These are phyloP conservation scores for Phytoseiulus persimilis DNA, from an alignment of 2,888 invertebrate species.

Conservation along the genomic window DNA sequence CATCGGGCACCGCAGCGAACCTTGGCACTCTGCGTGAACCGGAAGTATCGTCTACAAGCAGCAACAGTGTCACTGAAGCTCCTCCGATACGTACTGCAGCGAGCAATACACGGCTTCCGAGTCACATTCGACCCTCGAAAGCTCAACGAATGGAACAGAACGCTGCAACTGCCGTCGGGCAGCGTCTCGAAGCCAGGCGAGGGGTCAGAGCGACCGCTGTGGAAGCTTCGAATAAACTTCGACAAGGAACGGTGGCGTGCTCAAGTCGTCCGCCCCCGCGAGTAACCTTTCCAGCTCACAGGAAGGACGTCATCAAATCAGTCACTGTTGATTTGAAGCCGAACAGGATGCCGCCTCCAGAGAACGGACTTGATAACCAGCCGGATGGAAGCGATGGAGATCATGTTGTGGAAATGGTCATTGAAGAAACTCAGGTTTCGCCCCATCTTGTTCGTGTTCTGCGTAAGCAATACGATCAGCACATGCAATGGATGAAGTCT, in stretches of 20 bases:
- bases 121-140: background rate
- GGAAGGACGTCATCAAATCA: background rate
- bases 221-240: background rate
- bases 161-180: background rate
- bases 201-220: background rate
- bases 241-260: background rate
- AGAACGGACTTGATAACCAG: background rate
- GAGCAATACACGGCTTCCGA: background rate
- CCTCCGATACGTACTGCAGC: background rate
- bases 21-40: background rate
- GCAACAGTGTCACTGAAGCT: background rate
- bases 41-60: background rate
- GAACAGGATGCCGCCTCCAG: background rate
- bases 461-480: constrained; percentile 21
- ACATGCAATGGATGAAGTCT: constrained; percentile 27
- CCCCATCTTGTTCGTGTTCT: constrained; percentile 8
- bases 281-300: background rate
- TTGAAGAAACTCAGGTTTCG: background rate
- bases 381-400: background rate
- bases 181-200: background rate
- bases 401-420: background rate
- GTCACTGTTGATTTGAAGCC: background rate
- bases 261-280: background rate
- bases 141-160: background rate
- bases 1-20: background rate